Evolutionary conservation across 2,888 invertebrate genomes (phyloP).

Genomic region (Julus scanicus): DNA sequence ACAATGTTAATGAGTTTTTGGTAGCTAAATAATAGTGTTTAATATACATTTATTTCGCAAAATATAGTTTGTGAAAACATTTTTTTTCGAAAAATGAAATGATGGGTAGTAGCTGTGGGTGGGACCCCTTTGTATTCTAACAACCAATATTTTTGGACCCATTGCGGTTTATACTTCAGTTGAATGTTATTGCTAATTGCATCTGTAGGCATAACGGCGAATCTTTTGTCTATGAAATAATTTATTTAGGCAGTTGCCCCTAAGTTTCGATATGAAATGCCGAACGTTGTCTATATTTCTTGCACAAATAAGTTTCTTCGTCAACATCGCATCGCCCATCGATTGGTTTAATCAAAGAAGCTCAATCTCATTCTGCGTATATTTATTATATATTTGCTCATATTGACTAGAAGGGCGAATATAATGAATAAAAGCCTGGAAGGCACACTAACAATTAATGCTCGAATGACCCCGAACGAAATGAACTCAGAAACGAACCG

Average conservation of each 20-base stretch:
- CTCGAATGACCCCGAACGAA: neutral
- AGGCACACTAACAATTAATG: conserved; percentile 44
- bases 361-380: conserved; percentile 26
- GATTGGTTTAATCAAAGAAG: conserved; percentile 35
- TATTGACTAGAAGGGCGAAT: conserved; percentile 43
- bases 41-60: too few species aligned
- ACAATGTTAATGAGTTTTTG: too few species aligned
- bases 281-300: conserved; percentile 20
- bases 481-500: conserved; percentile 9
- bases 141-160: too few species aligned
- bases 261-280: conserved; percentile 23
- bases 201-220: neutral
- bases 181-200: neutral
- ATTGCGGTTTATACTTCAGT: neutral
- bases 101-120: too few species aligned
- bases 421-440: conserved; percentile 36
- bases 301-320: conserved; percentile 27
- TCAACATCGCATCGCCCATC: neutral
- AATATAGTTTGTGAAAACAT: too few species aligned
- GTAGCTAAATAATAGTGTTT: too few species aligned
- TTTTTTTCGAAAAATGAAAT: too few species aligned
- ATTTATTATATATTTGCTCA: conserved; percentile 44
- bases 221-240: conserved; percentile 2
- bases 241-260: conserved; percentile 2
- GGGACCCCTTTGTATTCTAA: too few species aligned